Conservation (phyloP, 2,888 invertebrate species). For the Podotricha telesiphe region DNA sequence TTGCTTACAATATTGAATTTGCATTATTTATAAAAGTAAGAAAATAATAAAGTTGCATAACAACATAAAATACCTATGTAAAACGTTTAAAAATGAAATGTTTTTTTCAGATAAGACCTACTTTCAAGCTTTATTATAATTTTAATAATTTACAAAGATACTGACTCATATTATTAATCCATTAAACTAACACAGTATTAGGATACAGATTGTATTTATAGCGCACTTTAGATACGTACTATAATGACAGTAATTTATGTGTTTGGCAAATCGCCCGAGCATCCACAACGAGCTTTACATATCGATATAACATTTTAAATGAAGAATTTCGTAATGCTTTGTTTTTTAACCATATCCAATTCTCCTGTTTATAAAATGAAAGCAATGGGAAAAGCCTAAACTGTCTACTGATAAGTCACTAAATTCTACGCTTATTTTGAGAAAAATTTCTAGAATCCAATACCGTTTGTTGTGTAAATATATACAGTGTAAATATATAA, state of each 20-base stretch:
- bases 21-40: too few relatives aligned
- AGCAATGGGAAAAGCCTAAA: too few relatives aligned
- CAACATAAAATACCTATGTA: not conserved
- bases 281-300: constrained; percentile 17
- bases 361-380: not conserved
- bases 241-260: constrained; percentile 32
- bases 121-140: not conserved
- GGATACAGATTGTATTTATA: constrained; percentile 30
- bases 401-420: too few relatives aligned
- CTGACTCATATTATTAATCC: constrained; percentile 23
- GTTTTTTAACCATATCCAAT: not conserved
- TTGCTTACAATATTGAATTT: too few relatives aligned
- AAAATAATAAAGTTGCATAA: not conserved
- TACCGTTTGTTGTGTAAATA: too few relatives aligned
- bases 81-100: not conserved
- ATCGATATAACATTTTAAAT: constrained; percentile 3
- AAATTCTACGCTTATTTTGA: too few relatives aligned
- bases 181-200: constrained; percentile 20
- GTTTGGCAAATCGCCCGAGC: constrained; percentile 34
- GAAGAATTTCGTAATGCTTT: not conserved
- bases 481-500: too few relatives aligned
- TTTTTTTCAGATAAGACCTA: not conserved
- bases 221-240: constrained; percentile 34
- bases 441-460: too few relatives aligned
- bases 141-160: not conserved